Conservation (phyloP, 2,797 vertebrate species). For the Clarias fuscus region DNA sequence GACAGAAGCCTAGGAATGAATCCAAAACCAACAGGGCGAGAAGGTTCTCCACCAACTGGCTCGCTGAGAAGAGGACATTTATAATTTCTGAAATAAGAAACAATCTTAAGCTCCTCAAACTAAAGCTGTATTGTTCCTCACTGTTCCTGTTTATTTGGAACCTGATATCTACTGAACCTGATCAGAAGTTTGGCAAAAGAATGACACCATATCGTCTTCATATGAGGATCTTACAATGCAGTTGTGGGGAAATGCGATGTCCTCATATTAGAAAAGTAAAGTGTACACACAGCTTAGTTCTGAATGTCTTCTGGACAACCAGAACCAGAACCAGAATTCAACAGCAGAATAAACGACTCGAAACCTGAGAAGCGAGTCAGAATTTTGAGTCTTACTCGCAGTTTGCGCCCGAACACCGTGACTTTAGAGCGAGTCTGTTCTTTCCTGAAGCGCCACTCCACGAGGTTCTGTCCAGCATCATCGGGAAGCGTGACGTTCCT, state of each 20-base stretch:
- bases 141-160: no score
- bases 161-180: no score
- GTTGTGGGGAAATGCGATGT: no score
- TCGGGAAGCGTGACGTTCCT: conserved; percentile 97
- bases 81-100: background rate
- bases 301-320: background rate
- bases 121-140: no score
- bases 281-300: background rate
- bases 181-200: no score
- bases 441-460: conserved; percentile 97
- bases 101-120: no score
- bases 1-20: background rate
- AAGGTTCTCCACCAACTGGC: background rate
- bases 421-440: conserved; percentile 94
- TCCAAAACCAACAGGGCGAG: background rate
- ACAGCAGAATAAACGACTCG: background rate
- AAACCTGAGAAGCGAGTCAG: background rate
- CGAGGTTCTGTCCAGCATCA: conserved; percentile 92
- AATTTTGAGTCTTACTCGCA: conserved; percentile 77
- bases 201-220: no score
- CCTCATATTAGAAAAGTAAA: no score
- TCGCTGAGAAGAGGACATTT: background rate
- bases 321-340: background rate
- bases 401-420: conserved; percentile 94
- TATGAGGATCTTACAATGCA: no score